Percentiles rank a stretch among this genome's conserved stretches.
phyloP scores from a whole-genome alignment of 2,888 invertebrate species.

The Serrognathus titanus region DNA sequence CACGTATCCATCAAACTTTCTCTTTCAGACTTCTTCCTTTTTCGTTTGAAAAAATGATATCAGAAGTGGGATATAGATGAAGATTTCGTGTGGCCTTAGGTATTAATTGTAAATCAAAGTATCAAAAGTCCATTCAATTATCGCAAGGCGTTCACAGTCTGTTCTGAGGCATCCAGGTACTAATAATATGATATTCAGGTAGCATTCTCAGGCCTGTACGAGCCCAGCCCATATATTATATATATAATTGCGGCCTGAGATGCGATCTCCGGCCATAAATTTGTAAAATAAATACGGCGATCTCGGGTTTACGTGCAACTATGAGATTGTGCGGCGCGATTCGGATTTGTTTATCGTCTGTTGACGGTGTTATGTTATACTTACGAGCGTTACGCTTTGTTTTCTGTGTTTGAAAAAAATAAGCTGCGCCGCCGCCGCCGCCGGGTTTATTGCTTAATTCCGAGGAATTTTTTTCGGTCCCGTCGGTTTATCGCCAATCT shows the following conservation, averaged over 20 bases:
- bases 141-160: background rate
- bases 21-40: too few species aligned
- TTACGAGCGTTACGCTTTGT: conserved; percentile 1
- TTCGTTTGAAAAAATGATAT: too few species aligned
- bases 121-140: too few species aligned
- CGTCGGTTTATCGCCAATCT: too few species aligned
- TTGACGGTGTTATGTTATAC: conserved; percentile 40
- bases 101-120: too few species aligned
- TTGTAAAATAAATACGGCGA: conserved; percentile 49
- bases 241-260: conserved; percentile 48
- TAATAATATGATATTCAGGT: conserved; percentile 9
- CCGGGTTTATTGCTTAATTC: too few species aligned
- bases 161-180: background rate
- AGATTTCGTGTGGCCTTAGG: too few species aligned
- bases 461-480: too few species aligned
- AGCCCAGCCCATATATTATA: conserved; percentile 34
- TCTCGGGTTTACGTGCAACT: conserved; percentile 35
- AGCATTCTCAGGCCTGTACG: conserved; percentile 5
- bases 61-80: too few species aligned
- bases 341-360: conserved; percentile 47
- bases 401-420: background rate
- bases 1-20: too few species aligned
- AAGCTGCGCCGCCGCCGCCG: too few species aligned
- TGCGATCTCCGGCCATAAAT: conserved; percentile 49
- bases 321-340: conserved; percentile 30